These are phyloP conservation scores for Limenitis camilla DNA, from an alignment of 2,888 invertebrate genomes.

Conservation along the genomic window DNA sequence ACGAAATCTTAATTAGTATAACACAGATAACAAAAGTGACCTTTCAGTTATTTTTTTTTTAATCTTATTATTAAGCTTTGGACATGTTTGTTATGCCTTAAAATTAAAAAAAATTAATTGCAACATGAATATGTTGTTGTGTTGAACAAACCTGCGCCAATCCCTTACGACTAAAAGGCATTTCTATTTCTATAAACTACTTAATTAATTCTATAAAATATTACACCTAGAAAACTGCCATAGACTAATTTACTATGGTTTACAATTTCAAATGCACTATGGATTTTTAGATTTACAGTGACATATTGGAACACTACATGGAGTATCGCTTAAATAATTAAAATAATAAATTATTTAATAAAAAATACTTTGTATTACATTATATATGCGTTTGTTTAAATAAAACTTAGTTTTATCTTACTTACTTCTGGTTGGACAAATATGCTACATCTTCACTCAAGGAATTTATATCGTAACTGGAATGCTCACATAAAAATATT, in stretches of 20 bases:
- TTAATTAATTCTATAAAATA: neutral
- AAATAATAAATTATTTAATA: too few species aligned
- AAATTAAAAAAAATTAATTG: neutral
- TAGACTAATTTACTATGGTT: neutral
- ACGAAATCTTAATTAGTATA: neutral
- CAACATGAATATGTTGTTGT: neutral
- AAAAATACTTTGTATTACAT: too few species aligned
- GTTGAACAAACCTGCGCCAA: conserved; percentile 1
- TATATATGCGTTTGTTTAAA: too few species aligned
- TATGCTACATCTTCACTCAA: too few species aligned
- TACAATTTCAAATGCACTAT: too few species aligned
- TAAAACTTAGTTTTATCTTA: too few species aligned
- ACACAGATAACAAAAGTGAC: neutral
- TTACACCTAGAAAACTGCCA: conserved; percentile 1
- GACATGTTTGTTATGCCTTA: neutral
- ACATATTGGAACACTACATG: too few species aligned
- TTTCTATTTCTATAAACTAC: conserved; percentile 4
- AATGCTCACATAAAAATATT: too few species aligned
- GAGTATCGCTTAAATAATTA: too few species aligned
- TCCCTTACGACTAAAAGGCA: conserved; percentile 10
- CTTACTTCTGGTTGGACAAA: too few species aligned
- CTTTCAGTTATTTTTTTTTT: neutral
- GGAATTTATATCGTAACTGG: too few species aligned
- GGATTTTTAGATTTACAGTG: too few species aligned
- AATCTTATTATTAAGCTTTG: neutral